These are phyloP conservation scores for Grallaria varia DNA, from an alignment of 2,113 vertebrate genomes.

Conservation along the genomic window DNA sequence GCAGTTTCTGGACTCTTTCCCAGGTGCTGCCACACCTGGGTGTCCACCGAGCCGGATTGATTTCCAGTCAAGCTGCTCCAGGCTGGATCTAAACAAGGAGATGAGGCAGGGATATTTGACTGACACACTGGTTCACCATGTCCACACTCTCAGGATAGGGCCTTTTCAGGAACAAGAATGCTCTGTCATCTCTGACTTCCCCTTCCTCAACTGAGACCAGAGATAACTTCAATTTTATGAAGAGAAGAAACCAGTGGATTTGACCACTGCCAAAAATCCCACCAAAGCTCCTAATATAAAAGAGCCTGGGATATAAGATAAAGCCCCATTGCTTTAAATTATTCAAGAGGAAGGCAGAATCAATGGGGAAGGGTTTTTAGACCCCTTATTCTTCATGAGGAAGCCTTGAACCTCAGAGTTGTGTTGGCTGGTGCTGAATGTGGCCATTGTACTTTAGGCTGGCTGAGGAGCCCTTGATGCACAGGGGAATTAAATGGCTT, in stretches of 20 bases:
- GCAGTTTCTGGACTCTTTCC: background rate
- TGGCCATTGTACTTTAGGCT: background rate
- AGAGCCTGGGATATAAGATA: constrained; percentile 69
- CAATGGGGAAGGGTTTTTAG: background rate
- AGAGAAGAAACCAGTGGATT: constrained; percentile 6
- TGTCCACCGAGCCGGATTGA: background rate
- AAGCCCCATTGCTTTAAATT: constrained; percentile 67
- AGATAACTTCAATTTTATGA: constrained; percentile 67
- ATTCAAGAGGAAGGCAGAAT: constrained; percentile 52
- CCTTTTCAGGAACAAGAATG: constrained; percentile 57
- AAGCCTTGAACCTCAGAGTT: background rate
- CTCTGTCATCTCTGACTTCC: constrained; percentile 59
- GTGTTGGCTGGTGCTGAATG: background rate
- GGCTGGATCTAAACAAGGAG: background rate
- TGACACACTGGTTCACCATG: constrained; percentile 1
- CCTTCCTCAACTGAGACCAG: constrained; percentile 59
- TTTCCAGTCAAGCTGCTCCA: background rate
- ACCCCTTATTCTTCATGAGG: background rate
- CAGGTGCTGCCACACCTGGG: background rate
- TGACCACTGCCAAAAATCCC: constrained; percentile 73
- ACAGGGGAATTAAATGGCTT: background rate
- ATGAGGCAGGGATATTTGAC: background rate
- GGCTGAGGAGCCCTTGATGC: background rate
- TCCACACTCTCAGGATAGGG: background rate
- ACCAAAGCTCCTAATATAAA: constrained; percentile 39